A percentile compares a stretch with the other conserved stretches of the same genome.
Conservation (phyloP, 2,113 vertebrate species). For the Baryphthengus martii region DNA sequence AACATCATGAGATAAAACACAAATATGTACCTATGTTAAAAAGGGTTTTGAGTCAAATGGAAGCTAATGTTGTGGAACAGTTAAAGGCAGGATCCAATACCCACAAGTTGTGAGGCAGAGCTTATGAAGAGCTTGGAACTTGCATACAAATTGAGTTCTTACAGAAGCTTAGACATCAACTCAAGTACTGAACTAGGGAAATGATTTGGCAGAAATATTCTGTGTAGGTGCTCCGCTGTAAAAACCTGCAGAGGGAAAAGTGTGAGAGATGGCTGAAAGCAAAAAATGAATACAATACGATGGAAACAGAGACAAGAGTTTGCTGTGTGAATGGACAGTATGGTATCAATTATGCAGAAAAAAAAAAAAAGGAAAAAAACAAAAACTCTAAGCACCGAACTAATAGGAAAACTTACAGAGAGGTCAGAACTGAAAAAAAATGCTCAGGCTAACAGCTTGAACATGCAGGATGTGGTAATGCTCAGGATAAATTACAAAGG, state of each 20-base stretch:
- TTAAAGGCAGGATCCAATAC: not conserved
- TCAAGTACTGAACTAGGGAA: not conserved
- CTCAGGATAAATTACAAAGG: not conserved
- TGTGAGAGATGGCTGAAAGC: not conserved
- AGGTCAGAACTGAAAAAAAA: not conserved
- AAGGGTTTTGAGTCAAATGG: not conserved
- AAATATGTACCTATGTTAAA: not conserved
- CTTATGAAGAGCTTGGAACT: not conserved
- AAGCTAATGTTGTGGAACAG: not conserved
- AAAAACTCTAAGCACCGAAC: not conserved
- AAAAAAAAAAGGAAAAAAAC: no score
- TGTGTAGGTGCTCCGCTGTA: not conserved
- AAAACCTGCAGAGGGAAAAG: not conserved
- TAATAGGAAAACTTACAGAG: not conserved
- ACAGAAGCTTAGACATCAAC: not conserved
- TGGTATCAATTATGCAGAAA: no score
- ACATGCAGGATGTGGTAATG: not conserved
- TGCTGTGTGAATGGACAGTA: not conserved
- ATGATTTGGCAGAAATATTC: not conserved
- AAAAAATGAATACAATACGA: not conserved
- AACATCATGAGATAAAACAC: not conserved
- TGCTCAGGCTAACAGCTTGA: not conserved
- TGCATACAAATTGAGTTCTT: not conserved
- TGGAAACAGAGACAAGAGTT: not conserved
- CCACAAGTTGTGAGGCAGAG: not conserved